Evolutionary conservation across 2,888 invertebrate species (phyloP).

Genomic region (Seira ritae): DNA sequence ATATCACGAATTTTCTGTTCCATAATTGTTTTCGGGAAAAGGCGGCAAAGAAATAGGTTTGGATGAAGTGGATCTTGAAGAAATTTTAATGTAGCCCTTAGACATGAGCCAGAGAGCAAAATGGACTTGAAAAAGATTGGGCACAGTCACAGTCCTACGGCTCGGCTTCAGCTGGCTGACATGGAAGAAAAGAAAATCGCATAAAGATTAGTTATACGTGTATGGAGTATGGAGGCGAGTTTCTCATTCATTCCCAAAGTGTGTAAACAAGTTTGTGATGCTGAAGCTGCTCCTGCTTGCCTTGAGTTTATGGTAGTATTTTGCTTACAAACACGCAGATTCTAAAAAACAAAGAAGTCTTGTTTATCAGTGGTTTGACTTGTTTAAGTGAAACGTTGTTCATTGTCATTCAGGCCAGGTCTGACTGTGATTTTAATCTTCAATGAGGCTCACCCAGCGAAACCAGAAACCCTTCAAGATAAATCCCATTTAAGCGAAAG

Average conservation of each 20-base stretch:
- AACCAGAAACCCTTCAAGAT: slow-evolving; percentile 56
- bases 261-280: too few relatives aligned
- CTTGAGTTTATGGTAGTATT: not conserved
- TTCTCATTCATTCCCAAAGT: not conserved
- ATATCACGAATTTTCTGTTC: not conserved
- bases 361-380: slow-evolving; percentile 59
- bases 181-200: not conserved
- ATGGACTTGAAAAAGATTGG: not conserved
- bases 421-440: slow-evolving; percentile 57
- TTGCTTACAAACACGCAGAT: not conserved
- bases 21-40: not conserved
- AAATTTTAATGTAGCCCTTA: not conserved
- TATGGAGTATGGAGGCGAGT: not conserved
- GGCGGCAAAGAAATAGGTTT: too few relatives aligned
- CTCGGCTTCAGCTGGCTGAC: not conserved
- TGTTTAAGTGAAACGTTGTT: slow-evolving; percentile 60
- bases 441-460: slow-evolving; percentile 54
- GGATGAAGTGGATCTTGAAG: not conserved
- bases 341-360: slow-evolving; percentile 5
- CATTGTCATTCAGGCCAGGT: slow-evolving; percentile 57
- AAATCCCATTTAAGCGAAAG: slow-evolving; percentile 58
- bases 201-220: not conserved
- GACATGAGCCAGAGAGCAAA: not conserved
- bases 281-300: too few relatives aligned
- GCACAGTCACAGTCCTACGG: not conserved